Percentiles rank a stretch among this genome's conserved stretches.
Evolutionary conservation across 2,797 vertebrate genomes (phyloP).

Genomic region (Phrynocephalus guinanensis): DNA sequence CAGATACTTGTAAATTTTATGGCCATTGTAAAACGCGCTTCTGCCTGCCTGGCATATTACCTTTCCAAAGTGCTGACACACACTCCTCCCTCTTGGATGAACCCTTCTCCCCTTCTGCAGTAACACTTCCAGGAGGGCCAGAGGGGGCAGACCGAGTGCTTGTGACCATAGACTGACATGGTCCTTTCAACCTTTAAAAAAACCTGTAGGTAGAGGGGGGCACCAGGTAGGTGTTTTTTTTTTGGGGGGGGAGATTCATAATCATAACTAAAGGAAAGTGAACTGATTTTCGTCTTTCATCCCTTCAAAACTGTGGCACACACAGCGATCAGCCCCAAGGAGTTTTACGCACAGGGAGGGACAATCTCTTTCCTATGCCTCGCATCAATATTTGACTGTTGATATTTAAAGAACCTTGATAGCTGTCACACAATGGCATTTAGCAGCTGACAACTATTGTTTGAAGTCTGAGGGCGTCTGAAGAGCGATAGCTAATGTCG

Average conservation of each 20-base stretch:
- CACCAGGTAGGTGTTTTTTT: neutral
- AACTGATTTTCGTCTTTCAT: too few species aligned
- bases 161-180: neutral
- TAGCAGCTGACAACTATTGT: neutral
- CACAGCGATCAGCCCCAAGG: too few species aligned
- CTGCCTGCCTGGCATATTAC: neutral
- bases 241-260: too few species aligned
- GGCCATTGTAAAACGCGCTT: neutral
- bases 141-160: too few species aligned
- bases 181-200: neutral
- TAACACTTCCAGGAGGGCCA: neutral
- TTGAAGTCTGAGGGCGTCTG: neutral
- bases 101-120: neutral
- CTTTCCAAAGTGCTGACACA: constrained; percentile 31
- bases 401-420: neutral
- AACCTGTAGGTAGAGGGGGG: too few species aligned
- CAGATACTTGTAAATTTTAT: constrained; percentile 9
- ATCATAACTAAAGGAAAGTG: too few species aligned
- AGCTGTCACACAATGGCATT: constrained; percentile 5
- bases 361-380: too few species aligned
- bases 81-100: neutral
- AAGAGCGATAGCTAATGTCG: neutral
- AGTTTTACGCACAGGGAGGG: too few species aligned
- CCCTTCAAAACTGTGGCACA: too few species aligned
- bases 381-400: neutral